Conservation (phyloP, 2,797 vertebrate species). For the Bovichtus variegatus region DNA sequence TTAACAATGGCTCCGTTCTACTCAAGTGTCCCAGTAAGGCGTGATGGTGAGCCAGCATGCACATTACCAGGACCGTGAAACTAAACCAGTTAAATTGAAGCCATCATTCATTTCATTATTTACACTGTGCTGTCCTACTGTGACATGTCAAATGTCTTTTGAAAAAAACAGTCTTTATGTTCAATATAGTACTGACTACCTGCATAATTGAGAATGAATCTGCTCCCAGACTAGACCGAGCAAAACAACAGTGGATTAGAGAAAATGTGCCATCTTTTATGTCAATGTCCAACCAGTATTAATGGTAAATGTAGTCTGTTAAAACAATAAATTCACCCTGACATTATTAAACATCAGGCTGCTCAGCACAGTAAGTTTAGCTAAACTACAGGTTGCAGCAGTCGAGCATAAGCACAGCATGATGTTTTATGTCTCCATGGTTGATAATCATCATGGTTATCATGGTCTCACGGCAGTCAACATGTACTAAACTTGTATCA, state of each 20-base stretch:
- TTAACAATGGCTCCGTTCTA: too few species aligned
- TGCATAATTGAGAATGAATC: background rate
- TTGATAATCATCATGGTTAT: conserved; percentile 19
- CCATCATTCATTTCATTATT: background rate
- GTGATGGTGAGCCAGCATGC: background rate
- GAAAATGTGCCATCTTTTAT: too few species aligned
- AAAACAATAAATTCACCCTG: background rate
- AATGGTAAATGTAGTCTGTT: too few species aligned
- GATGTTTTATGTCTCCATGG: conserved; percentile 1
- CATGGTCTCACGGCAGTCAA: background rate
- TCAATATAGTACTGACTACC: background rate
- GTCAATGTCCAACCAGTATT: too few species aligned
- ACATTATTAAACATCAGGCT: background rate
- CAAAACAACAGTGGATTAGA: background rate
- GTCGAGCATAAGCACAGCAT: background rate
- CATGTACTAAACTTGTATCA: background rate
- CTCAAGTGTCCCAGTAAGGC: background rate
- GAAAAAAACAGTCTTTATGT: background rate
- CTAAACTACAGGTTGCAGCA: conserved; percentile 4
- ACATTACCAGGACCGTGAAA: background rate
- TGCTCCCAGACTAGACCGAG: background rate
- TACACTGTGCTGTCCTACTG: background rate
- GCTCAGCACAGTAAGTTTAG: background rate
- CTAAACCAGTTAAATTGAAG: background rate
- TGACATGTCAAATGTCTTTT: background rate